These are phyloP conservation scores for Aphelocoma coerulescens DNA, from an alignment of 2,113 vertebrate species.

Conservation along the genomic window DNA sequence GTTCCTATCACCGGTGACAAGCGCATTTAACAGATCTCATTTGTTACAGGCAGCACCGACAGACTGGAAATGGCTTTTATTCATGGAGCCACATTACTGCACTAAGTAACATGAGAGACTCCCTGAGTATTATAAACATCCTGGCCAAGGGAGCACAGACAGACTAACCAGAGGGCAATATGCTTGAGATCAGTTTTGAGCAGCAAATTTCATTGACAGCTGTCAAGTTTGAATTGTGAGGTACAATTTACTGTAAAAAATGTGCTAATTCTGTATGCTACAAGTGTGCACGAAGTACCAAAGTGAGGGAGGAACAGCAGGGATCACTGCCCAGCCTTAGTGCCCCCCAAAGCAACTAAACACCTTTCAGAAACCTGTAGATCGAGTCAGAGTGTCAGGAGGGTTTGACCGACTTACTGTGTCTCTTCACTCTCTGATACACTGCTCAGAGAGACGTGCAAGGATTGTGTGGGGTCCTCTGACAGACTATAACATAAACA, in stretches of 20 bases:
- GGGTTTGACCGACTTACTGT: background rate
- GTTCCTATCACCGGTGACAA: constrained; percentile 17
- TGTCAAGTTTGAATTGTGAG: constrained; percentile 28
- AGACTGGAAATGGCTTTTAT: constrained; percentile 53
- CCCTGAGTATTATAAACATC: constrained; percentile 54
- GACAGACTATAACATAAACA: background rate
- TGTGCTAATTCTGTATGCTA: background rate
- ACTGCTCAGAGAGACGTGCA: background rate
- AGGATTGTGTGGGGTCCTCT: background rate
- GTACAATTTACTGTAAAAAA: constrained; percentile 12
- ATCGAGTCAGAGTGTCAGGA: background rate
- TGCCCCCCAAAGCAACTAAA: background rate
- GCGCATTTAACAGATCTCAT: constrained; percentile 30
- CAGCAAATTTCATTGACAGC: constrained; percentile 47
- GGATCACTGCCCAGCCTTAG: background rate
- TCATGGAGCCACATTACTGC: constrained; percentile 47
- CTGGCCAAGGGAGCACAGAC: constrained; percentile 12
- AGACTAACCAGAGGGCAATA: constrained; percentile 45
- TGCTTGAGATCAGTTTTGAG: constrained; percentile 32
- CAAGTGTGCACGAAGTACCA: background rate
- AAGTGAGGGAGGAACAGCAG: background rate
- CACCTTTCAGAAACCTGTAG: background rate
- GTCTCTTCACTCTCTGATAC: background rate
- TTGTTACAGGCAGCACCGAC: constrained; percentile 24
- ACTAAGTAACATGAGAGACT: constrained; percentile 62